Evolutionary conservation across 37 sponge, comb jelly and placozoan genomes (phyloP), one percentile per base, ranked within the genome.

Genomic region (Beroe ovata): DNA sequence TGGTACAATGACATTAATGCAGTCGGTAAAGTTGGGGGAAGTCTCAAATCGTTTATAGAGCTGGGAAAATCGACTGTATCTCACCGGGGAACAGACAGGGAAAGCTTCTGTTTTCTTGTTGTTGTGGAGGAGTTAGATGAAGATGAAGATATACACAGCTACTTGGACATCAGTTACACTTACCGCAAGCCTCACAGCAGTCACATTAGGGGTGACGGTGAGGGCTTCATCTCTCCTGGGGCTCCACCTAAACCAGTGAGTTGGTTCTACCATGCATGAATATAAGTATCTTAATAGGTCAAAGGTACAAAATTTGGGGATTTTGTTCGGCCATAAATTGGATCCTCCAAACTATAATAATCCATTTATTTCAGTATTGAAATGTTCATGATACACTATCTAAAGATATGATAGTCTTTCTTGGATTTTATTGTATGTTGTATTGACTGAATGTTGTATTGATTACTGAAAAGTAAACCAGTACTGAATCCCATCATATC

Each of bases 1-100:
- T 66, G 69, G 69, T 66, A 66, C 69, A 66, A 66, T 16, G 69
- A 66, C 69, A 11, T 66, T 14, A 30, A 66, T 8, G 8, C 1
- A 26, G 69, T 66, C 34, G 69, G 69, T 2, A 32, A 66, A 1
- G 69, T 66, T 8, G 69, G 69, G 14, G 69, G 69, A 33, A 29
- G 36, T 14, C 69, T 66, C 2, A 66, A 66, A 66, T 25, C 25
- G 16, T 66, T 66, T 37, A 66, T 66, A 8, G 18, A 66, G 35
- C 34, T 66, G 8, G 69, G 69, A 2, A 25, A 29, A 29, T 25
- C 69, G 32, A 29, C 69, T 4, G 14, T 25, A 30, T 18, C 32
- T 8, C 33, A 26, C 36, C 2, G 16, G 34, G 36, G 6, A 6
- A 4, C 2, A 2, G 20, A 62, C 29, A 14, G 28, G 21, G 16